These are phyloP conservation scores for Plusia festucae DNA, from an alignment of 2,888 invertebrate genomes.

Conservation along the genomic window DNA sequence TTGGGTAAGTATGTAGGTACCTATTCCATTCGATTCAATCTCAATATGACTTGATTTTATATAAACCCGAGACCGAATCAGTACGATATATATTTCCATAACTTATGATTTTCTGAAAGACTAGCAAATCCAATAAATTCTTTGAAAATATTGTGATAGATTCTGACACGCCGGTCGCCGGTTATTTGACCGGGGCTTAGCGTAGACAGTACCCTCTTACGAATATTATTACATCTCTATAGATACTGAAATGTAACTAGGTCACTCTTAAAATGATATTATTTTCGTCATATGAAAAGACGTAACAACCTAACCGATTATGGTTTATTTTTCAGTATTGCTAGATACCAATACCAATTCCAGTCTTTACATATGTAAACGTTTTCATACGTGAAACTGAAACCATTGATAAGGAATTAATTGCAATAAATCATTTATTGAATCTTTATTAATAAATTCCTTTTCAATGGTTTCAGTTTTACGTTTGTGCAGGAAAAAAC, in stretches of 20 bases:
- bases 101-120: constrained; percentile 5
- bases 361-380: too few relatives aligned
- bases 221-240: neutral
- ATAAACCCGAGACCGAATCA: too few relatives aligned
- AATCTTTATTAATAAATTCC: neutral
- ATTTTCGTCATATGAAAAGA: neutral
- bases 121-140: constrained; percentile 1
- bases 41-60: neutral
- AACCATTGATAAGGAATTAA: too few relatives aligned
- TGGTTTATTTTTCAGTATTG: too few relatives aligned
- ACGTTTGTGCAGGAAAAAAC: neutral
- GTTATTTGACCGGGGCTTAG: constrained; percentile 1
- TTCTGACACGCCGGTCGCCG: neutral
- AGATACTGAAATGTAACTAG: neutral
- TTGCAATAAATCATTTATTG: too few relatives aligned
- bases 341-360: too few relatives aligned
- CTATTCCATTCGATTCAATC: constrained; percentile 7
- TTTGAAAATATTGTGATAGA: constrained; percentile 5
- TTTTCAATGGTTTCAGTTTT: neutral
- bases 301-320: too few relatives aligned
- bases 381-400: too few relatives aligned
- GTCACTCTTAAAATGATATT: neutral
- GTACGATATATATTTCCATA: constrained; percentile 2
- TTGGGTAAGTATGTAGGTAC: neutral
- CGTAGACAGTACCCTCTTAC: neutral